phyloP scores from a whole-genome alignment of 1,140 invertebrate genomes.

The Drosophila azteca region DNA sequence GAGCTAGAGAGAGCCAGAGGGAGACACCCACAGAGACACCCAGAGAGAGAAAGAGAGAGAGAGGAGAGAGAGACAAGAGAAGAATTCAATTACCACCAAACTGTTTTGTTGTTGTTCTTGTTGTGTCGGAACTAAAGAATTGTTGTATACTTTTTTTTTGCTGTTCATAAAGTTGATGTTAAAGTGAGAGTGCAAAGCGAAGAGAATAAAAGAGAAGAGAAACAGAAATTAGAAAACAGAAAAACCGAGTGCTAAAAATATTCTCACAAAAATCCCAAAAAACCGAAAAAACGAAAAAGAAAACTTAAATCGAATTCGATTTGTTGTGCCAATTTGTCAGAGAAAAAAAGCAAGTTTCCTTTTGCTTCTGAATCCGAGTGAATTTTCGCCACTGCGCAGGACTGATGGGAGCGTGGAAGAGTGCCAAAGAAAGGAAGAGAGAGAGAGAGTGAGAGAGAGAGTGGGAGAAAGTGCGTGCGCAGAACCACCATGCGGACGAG shows the following conservation, averaged over 20 bases:
- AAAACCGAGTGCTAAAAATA: constrained; percentile 20
- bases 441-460: constrained; percentile 19
- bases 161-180: constrained; percentile 11
- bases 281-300: constrained; percentile 9
- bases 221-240: constrained; percentile 25
- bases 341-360: constrained; percentile 17
- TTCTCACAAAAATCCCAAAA: constrained; percentile 16
- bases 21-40: constrained; percentile 2
- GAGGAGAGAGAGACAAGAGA: constrained; percentile 1
- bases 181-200: constrained; percentile 48
- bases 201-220: constrained; percentile 27
- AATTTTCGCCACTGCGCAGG: constrained; percentile 27
- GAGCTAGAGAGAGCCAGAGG: not conserved
- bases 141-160: constrained; percentile 26
- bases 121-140: constrained; percentile 20
- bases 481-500: constrained; percentile 3
- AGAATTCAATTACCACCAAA: constrained; percentile 3
- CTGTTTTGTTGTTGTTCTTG: constrained; percentile 42
- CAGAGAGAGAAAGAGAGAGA: constrained; percentile 1
- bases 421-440: constrained; percentile 5
- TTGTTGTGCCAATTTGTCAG: constrained; percentile 53
- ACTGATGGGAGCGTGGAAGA: not conserved
- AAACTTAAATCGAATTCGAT: constrained; percentile 33
- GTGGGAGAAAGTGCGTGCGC: constrained; percentile 7
- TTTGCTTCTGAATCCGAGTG: constrained; percentile 26